These are phyloP conservation scores for Ibycter americanus DNA, from an alignment of 2,797 vertebrate species.

Conservation along the genomic window DNA sequence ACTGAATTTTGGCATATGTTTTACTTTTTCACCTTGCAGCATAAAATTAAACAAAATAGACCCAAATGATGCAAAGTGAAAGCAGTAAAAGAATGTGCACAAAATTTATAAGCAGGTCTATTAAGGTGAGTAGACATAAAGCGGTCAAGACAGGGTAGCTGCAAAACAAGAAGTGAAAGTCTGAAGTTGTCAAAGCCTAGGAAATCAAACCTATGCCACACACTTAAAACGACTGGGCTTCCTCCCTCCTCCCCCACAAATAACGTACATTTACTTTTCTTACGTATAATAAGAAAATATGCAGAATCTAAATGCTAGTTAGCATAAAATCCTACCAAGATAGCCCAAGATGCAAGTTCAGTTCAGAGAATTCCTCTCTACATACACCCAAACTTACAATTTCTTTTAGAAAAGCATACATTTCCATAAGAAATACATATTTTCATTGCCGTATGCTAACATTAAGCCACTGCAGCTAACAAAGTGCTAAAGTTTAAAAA, in stretches of 20 bases:
- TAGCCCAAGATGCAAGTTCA: background rate
- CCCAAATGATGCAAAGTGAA: background rate
- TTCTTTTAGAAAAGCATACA: background rate
- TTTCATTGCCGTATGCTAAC: background rate
- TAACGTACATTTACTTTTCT: background rate
- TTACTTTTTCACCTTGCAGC: background rate
- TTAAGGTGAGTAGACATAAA: background rate
- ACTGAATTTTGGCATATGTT: background rate
- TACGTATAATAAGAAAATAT: background rate
- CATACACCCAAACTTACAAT: background rate
- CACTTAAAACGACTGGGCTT: background rate
- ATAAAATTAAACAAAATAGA: background rate
- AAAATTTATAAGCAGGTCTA: background rate
- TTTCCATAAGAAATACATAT: background rate
- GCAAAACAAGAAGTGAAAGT: slow-evolving; percentile 45
- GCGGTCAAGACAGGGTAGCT: background rate
- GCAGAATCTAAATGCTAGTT: background rate
- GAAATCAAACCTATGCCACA: slow-evolving; percentile 8
- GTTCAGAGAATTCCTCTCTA: background rate
- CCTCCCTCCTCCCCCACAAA: background rate
- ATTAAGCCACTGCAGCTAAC: background rate
- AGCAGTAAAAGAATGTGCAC: background rate
- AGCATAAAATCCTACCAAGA: background rate
- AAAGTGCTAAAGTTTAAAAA: background rate
- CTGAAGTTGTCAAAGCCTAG: background rate